Base-by-base conservation (phyloP, 2,888 invertebrate genomes). In the Chromoteleia sp. region DNA sequence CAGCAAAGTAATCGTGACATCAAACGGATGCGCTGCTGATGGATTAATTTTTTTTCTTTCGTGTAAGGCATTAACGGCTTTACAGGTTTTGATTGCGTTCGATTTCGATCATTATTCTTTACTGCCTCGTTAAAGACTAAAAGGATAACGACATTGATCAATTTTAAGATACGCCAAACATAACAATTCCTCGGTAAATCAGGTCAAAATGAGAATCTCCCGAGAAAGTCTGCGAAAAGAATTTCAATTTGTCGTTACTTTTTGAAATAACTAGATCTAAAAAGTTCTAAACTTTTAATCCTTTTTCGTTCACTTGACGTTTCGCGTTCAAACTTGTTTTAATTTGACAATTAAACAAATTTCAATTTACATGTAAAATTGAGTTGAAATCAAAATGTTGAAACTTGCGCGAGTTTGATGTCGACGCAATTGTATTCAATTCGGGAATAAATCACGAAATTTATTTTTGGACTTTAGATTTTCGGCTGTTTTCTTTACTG, bases 1-100 rank as follows among this genome's bases (percentile, higher is more conserved):
- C 78, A 59, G 41, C 36, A 41, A 56, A 61, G 71, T 67, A 67
- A 78, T 78, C 59, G 58, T 48, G 59, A 67, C 71, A 78, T 73
- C 67, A 73, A 78, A 71, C 59, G 65, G 50, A 48, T 12, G 70
- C 54, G 56, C 21, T 52, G 59, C 25, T 63, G 77, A 63, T 63
- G 48, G 43, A 68, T 61, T 54, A 77, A 75, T 68, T 70, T 54
- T 48, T 43, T 56, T 14, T 15, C 43, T 41, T 56, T 56, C 48
- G 56, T 58, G 58, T 52, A 50, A 75, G 39, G 41, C 58, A 45
- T 59, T 67, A 59, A 75, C 58, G 14, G 36, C 67, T 75, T 58
- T 15, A 36, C 50, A 65, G 45, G 14, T 59, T 73, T 61, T 43
- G 61, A 73, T 58, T 59, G 73, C 41, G 19, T 73, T 73, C 61